Conservation (phyloP, 2,888 invertebrate species). For the Fragum fragum region DNA sequence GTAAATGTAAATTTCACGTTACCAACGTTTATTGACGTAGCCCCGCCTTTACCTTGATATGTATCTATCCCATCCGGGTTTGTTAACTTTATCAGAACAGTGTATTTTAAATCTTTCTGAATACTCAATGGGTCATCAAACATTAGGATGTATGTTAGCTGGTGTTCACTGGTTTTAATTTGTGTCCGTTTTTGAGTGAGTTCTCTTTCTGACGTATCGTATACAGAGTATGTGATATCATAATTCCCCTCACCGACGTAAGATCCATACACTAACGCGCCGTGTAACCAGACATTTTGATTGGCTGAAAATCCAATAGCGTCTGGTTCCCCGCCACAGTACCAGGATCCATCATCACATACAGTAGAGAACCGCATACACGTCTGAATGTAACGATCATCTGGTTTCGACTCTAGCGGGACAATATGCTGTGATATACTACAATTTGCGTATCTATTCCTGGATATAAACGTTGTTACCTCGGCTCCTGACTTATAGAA, state of each 20-base stretch:
- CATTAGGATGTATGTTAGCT: slow-evolving; percentile 68
- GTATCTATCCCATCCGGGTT: slow-evolving; percentile 72
- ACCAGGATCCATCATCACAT: slow-evolving; percentile 72
- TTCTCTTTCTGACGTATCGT: slow-evolving; percentile 61
- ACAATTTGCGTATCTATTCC: slow-evolving; percentile 58
- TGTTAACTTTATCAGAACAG: slow-evolving; percentile 61
- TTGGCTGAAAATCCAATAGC: slow-evolving; percentile 66
- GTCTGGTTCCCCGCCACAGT: slow-evolving; percentile 73
- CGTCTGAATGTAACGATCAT: slow-evolving; percentile 63
- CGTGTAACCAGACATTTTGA: slow-evolving; percentile 65
- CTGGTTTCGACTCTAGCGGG: slow-evolving; percentile 49
- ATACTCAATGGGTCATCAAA: slow-evolving; percentile 61
- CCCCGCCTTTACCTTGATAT: slow-evolving; percentile 70
- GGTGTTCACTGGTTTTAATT: slow-evolving; percentile 70
- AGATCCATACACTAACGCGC: slow-evolving; percentile 70
- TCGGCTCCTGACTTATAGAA: slow-evolving; percentile 66
- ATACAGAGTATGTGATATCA: slow-evolving; percentile 67
- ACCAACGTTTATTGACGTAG: slow-evolving; percentile 54
- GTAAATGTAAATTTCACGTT: slow-evolving; percentile 67
- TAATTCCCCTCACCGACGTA: slow-evolving; percentile 72
- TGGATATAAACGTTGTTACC: slow-evolving; percentile 52
- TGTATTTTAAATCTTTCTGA: slow-evolving; percentile 58
- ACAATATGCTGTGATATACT: slow-evolving; percentile 54
- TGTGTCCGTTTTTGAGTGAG: slow-evolving; percentile 55
- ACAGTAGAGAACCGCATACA: slow-evolving; percentile 69